Percentiles rank a stretch among this genome's conserved stretches.
Evolutionary conservation across 2,888 invertebrate genomes (phyloP).

Genomic region (Augochlorella aurata): DNA sequence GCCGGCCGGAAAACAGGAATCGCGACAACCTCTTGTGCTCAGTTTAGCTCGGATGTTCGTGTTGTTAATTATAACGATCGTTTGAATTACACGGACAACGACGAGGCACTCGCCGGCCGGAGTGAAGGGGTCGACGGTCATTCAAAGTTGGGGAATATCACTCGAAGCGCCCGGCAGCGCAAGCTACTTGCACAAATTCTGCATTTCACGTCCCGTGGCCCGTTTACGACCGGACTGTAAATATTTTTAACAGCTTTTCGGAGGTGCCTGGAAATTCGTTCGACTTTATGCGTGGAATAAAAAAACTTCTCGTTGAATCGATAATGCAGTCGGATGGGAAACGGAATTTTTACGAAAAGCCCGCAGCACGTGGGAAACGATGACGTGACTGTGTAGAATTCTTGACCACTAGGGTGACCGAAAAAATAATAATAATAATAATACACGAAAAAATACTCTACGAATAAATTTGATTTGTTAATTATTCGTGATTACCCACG

Average conservation of each 20-base stretch:
- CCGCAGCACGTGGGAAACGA: background rate
- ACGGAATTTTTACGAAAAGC: background rate
- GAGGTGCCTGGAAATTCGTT: constrained; percentile 11
- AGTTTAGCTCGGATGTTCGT: constrained; percentile 18
- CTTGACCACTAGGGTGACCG: background rate
- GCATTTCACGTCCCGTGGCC: background rate
- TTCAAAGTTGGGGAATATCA: constrained; percentile 25
- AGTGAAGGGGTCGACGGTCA: constrained; percentile 6
- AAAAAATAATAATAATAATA: background rate
- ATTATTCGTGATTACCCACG: too few species aligned
- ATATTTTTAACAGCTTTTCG: constrained; percentile 28
- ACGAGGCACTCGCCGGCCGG: background rate
- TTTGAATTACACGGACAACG: constrained; percentile 42
- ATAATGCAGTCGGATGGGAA: background rate
- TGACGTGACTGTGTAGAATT: background rate
- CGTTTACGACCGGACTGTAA: constrained; percentile 27
- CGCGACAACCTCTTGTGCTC: constrained; percentile 13
- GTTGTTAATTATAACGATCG: constrained; percentile 56
- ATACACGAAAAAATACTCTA: background rate
- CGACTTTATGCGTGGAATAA: background rate
- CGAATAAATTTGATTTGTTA: background rate
- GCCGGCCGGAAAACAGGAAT: constrained; percentile 16
- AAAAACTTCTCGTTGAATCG: constrained; percentile 16
- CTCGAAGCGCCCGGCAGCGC: background rate
- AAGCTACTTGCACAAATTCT: background rate